These are phyloP conservation scores for Perognathus longimembris DNA, from an alignment of 2,113 vertebrate species.

Conservation along the genomic window DNA sequence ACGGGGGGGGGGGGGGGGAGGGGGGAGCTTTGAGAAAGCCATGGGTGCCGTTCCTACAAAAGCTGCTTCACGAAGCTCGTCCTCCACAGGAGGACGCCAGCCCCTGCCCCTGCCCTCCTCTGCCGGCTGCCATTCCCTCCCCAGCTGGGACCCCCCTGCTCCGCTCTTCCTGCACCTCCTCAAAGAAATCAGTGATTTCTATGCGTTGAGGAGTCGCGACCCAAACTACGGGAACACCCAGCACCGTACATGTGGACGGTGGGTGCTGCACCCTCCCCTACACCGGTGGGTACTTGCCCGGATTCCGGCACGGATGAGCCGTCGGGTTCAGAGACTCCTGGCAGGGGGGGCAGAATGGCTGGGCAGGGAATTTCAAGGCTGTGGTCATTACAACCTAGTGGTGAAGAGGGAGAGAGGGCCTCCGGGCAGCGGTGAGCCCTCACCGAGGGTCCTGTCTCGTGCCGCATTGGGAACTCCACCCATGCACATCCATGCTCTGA, in stretches of 20 bases:
- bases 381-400: neutral
- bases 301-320: rapidly evolving
- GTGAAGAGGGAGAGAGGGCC: neutral
- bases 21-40: too few species aligned
- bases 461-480: neutral
- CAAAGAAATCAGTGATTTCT: neutral
- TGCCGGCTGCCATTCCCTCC: too few species aligned
- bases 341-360: neutral
- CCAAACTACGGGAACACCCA: too few species aligned
- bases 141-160: too few species aligned
- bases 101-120: too few species aligned
- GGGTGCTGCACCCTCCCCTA: rapidly evolving
- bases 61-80: rapidly evolving
- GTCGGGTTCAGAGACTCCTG: too few species aligned
- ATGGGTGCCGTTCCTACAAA: neutral
- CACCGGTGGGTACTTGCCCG: neutral
- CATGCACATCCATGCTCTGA: rapidly evolving
- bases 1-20: too few species aligned
- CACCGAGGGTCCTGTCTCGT: rapidly evolving
- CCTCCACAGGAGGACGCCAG: neutral
- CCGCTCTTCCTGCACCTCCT: too few species aligned
- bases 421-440: neutral
- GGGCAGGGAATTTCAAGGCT: neutral
- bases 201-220: neutral
- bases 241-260: too few species aligned